phyloP scores from a whole-genome alignment of 2,113 vertebrate genomes.

The zebrafish (Danio rerio) region GRCz12tu NC_133193.1:2689501-2690000 shows the following conservation, averaged over 20 bases:
- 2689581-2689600: slow-evolving; percentile 97
- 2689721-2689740: slow-evolving; percentile 77
- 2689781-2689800: slow-evolving; percentile 84
- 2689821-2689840: slow-evolving; percentile 91
- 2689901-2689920: slow-evolving; percentile 98
- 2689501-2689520: slow-evolving; percentile 99
- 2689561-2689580: slow-evolving; percentile 98
- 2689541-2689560: slow-evolving; percentile 99
- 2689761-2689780: slow-evolving; percentile 81
- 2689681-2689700: slow-evolving; percentile 99
- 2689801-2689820: slow-evolving; percentile 94
- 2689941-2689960: slow-evolving; percentile 62
- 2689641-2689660: slow-evolving; percentile 96
- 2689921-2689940: slow-evolving; percentile 86
- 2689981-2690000: not conserved
- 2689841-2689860: slow-evolving; percentile 99
- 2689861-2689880: slow-evolving; percentile 99
- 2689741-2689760: slow-evolving; percentile 59
- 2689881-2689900: slow-evolving; percentile 99
- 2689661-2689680: slow-evolving; percentile 98
- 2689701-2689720: slow-evolving; percentile 82
- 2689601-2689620: slow-evolving; percentile 97
- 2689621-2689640: slow-evolving; percentile 97
- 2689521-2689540: slow-evolving; percentile 94
- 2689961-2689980: slow-evolving; percentile 2